These are phyloP conservation scores for Eulemur macaco DNA, from an alignment of 2,113 vertebrate genomes.

Conservation along the genomic window DNA sequence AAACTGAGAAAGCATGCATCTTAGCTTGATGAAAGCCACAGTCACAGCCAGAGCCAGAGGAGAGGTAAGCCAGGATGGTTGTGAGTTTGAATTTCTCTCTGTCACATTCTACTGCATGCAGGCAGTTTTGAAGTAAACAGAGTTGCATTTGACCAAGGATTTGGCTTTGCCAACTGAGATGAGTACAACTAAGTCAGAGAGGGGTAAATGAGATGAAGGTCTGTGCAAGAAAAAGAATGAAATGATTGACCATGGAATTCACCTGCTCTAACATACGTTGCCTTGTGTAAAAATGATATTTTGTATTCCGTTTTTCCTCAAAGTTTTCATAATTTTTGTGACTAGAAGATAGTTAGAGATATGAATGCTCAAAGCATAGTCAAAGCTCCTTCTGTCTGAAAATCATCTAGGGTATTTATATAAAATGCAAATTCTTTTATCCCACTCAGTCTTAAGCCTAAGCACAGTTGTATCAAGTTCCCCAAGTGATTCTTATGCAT, in stretches of 20 bases:
- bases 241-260: not conserved
- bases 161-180: not conserved
- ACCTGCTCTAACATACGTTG: not conserved
- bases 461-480: not conserved
- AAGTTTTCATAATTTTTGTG: not conserved
- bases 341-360: not conserved
- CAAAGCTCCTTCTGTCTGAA: not conserved
- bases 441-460: not conserved
- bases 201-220: not conserved
- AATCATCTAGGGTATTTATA: not conserved
- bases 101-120: not conserved
- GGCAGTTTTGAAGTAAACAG: not conserved
- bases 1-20: not conserved
- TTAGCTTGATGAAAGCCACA: not conserved
- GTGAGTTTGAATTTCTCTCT: not conserved
- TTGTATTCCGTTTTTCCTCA: not conserved
- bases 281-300: not conserved
- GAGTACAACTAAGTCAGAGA: not conserved
- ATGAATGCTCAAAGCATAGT: not conserved
- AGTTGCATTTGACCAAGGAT: not conserved
- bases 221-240: not conserved
- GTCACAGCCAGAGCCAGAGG: not conserved
- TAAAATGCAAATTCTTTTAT: not conserved
- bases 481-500: not conserved
- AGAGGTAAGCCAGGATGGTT: not conserved